Evolutionary conservation across 2,797 vertebrate species (phyloP).

Genomic region (Arctocebus calabarensis): DNA sequence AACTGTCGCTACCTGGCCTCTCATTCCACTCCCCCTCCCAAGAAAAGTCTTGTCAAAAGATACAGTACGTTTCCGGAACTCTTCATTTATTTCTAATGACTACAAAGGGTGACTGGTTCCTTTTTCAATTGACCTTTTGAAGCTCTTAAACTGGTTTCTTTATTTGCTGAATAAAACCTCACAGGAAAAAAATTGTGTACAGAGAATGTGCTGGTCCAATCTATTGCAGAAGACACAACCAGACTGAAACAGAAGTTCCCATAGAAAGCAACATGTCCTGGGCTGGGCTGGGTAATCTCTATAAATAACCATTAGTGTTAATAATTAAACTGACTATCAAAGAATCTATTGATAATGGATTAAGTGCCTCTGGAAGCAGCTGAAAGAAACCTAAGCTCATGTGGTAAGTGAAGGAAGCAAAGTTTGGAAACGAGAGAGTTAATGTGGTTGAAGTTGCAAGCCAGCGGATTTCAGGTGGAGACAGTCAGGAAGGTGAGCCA

Average conservation of each 20-base stretch:
- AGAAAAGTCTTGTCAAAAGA: not conserved
- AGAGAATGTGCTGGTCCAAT: not conserved
- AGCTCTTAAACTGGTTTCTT: constrained; percentile 72
- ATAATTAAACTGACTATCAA: not conserved
- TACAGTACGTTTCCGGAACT: not conserved
- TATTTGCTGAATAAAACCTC: constrained; percentile 52
- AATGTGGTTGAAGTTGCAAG: not conserved
- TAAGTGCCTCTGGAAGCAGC: not conserved
- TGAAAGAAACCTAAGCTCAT: not conserved
- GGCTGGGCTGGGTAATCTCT: not conserved
- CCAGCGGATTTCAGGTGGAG: not conserved
- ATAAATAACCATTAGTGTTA: not conserved
- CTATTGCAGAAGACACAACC: not conserved
- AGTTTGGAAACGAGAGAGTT: not conserved
- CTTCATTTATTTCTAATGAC: constrained; percentile 47
- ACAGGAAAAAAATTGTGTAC: not conserved
- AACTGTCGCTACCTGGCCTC: not conserved
- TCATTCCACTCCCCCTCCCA: not conserved
- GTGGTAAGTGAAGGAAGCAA: not conserved
- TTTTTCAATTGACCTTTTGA: constrained; percentile 65
- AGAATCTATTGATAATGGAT: not conserved
- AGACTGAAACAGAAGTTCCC: not conserved
- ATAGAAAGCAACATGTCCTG: not conserved
- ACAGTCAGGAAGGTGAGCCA: not conserved
- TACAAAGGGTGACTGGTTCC: not conserved